phyloP scores from a whole-genome alignment of 1,140 invertebrate species.

The Lepidotrigona ventralis region DNA sequence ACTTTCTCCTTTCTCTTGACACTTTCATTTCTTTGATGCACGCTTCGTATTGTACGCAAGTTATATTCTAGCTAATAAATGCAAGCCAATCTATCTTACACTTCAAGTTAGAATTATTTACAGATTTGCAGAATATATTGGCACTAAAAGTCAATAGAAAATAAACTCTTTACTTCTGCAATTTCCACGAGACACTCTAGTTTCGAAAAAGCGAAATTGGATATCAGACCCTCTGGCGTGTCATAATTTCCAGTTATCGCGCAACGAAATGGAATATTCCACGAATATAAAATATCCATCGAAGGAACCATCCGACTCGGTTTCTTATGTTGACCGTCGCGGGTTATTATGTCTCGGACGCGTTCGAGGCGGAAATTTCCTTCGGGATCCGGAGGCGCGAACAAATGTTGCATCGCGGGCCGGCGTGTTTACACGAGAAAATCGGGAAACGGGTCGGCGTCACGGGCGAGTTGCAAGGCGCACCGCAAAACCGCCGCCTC shows the following conservation, averaged over 20 bases:
- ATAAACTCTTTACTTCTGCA: background rate
- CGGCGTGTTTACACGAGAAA: constrained; percentile 60
- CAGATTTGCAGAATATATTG: too few relatives aligned
- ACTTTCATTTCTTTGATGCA: too few relatives aligned
- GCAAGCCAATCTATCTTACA: too few relatives aligned
- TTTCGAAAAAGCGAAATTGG: background rate
- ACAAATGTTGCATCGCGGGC: constrained; percentile 36
- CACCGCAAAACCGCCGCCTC: constrained; percentile 59
- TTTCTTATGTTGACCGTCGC: background rate
- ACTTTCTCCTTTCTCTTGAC: too few relatives aligned
- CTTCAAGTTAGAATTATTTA: too few relatives aligned
- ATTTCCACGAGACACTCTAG: background rate
- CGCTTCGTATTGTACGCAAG: too few relatives aligned
- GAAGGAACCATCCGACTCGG: background rate
- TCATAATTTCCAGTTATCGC: background rate
- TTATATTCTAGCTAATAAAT: too few relatives aligned
- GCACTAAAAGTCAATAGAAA: too few relatives aligned
- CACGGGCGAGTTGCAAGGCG: constrained; percentile 49
- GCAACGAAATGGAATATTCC: background rate
- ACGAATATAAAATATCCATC: constrained; percentile 8
- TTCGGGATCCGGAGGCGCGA: constrained; percentile 31
- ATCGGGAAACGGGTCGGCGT: constrained; percentile 44
- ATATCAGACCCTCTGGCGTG: background rate
- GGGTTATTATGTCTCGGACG: background rate
- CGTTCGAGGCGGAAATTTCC: constrained; percentile 31